Evolutionary conservation across 2,113 vertebrate genomes (phyloP).

Genomic region (Chrysochloris asiatica): DNA sequence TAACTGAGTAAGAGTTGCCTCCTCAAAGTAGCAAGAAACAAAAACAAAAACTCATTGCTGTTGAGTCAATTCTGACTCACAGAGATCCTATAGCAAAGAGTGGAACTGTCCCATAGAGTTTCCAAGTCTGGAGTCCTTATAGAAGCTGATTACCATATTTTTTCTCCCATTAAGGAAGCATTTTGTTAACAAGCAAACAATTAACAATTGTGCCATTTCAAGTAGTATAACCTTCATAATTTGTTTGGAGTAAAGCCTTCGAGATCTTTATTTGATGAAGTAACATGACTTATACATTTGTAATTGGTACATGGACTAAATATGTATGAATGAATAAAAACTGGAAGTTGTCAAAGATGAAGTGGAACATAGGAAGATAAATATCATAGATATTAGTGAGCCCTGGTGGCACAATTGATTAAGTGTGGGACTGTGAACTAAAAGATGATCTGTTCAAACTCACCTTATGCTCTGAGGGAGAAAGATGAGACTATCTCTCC

Average conservation of each 20-base stretch:
- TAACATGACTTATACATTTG: background rate
- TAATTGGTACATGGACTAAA: background rate
- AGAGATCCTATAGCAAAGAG: too few species aligned
- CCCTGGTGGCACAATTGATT: too few species aligned
- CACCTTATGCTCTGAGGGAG: too few species aligned
- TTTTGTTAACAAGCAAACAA: background rate
- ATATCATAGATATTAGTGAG: background rate
- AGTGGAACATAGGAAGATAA: background rate
- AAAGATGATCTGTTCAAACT: too few species aligned
- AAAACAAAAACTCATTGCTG: background rate
- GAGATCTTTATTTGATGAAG: background rate
- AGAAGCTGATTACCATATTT: background rate
- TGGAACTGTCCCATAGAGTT: background rate
- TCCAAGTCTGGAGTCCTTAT: background rate
- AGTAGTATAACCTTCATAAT: background rate
- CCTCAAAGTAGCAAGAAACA: background rate
- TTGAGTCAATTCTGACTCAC: background rate
- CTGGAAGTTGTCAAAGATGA: background rate
- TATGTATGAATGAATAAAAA: background rate
- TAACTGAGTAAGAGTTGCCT: background rate
- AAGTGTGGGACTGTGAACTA: too few species aligned
- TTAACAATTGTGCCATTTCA: background rate
- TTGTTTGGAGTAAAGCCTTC: background rate
- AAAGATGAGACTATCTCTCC: too few species aligned
- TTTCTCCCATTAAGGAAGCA: background rate